Conservation (phyloP, 2,113 vertebrate species). For the Nothoprocta perdicaria region DNA sequence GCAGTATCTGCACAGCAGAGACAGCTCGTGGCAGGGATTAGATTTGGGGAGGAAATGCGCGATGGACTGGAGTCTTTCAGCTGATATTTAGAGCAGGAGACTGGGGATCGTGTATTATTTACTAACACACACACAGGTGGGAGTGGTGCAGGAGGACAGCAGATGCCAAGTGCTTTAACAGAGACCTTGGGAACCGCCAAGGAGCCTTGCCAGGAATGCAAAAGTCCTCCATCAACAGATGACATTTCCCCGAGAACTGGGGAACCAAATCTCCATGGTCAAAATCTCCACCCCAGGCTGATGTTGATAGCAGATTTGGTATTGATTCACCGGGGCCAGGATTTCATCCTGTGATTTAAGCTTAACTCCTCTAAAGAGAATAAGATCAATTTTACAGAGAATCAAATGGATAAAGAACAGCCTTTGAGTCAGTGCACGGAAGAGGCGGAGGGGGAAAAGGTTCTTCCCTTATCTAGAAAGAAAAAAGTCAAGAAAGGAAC, state of each 20-base stretch:
- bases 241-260: not conserved
- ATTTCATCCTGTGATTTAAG: constrained; percentile 69
- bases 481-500: not conserved
- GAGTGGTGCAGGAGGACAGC: not conserved
- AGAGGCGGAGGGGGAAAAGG: not conserved
- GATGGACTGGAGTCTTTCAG: not conserved
- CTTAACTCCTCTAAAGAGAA: constrained; percentile 70
- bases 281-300: not conserved
- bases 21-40: fast-evolving
- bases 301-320: constrained; percentile 42
- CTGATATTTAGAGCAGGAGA: not conserved
- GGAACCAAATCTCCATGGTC: not conserved
- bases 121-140: not conserved
- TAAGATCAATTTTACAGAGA: constrained; percentile 69
- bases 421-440: constrained; percentile 23
- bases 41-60: not conserved
- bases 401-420: constrained; percentile 69
- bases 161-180: not conserved
- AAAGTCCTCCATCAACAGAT: not conserved
- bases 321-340: constrained; percentile 58
- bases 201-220: not conserved
- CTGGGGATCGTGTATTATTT: not conserved
- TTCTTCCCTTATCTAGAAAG: constrained; percentile 30
- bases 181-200: not conserved
- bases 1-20: not conserved